Percentiles rank a stretch among this genome's conserved stretches.
Evolutionary conservation across 2,113 vertebrate genomes (phyloP).

Genomic region (Syrmaticus mikado): DNA sequence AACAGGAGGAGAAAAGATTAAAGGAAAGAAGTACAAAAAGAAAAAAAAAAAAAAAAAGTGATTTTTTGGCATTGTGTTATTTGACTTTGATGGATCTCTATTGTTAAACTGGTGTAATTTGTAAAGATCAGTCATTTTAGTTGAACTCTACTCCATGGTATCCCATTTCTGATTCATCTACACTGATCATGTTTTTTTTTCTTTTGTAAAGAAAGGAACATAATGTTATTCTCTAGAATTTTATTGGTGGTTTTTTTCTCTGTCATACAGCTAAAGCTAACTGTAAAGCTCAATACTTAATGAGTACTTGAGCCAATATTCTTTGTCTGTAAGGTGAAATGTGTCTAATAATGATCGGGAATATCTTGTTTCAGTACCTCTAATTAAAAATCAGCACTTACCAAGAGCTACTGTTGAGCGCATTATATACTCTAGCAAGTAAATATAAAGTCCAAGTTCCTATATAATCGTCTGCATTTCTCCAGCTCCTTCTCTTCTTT

Average conservation of each 20-base stretch:
- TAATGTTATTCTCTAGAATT: constrained; percentile 41
- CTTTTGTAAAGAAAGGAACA: constrained; percentile 44
- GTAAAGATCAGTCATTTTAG: constrained; percentile 75
- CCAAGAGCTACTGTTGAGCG: neutral
- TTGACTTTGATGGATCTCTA: constrained; percentile 67
- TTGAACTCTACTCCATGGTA: constrained; percentile 47
- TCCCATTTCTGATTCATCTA: constrained; percentile 63
- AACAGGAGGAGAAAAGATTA: constrained; percentile 51
- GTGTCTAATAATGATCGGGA: constrained; percentile 29
- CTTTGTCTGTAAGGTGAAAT: constrained; percentile 51
- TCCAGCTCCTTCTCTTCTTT: neutral
- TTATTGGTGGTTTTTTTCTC: neutral
- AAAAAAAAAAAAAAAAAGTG: neutral
- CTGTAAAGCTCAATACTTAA: constrained; percentile 56
- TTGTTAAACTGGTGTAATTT: constrained; percentile 72
- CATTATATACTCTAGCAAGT: neutral
- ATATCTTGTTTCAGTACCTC: neutral
- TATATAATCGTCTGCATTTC: neutral
- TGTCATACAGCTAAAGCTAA: constrained; percentile 20
- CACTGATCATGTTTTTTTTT: constrained; percentile 23
- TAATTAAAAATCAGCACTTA: neutral
- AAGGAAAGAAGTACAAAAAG: constrained; percentile 39
- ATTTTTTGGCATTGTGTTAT: constrained; percentile 47
- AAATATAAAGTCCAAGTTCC: neutral
- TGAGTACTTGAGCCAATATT: constrained; percentile 20